Percentiles rank a stretch among this genome's conserved stretches.
phyloP scores from a whole-genome alignment of 2,113 vertebrate genomes.

The Engraulis encrasicolus region DNA sequence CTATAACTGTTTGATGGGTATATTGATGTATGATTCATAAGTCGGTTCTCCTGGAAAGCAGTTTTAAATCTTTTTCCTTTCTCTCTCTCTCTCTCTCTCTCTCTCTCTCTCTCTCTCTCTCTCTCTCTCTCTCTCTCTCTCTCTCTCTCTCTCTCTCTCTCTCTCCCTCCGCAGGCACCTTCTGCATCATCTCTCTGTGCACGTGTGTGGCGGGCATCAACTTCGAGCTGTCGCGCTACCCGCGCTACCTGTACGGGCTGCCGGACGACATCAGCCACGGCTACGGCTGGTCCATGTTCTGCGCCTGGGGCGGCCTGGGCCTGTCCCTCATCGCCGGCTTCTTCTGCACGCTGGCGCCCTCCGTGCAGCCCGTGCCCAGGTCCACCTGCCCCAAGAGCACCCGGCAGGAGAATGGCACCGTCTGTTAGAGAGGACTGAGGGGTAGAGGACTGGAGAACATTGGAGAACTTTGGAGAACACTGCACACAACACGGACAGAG shows the following conservation, averaged over 20 bases:
- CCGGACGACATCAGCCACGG: conserved; percentile 96
- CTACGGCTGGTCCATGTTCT: conserved; percentile 99
- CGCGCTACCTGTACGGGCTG: conserved; percentile 91
- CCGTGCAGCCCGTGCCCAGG: conserved; percentile 93
- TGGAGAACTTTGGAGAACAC: too few relatives aligned
- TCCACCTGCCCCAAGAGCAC: conserved; percentile 96
- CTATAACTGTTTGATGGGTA: too few relatives aligned
- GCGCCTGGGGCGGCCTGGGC: conserved; percentile 95
- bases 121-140: too few relatives aligned
- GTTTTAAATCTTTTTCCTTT: too few relatives aligned
- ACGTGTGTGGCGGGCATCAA: conserved; percentile 97
- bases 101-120: not conserved
- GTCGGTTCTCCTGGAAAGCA: too few relatives aligned
- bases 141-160: not conserved
- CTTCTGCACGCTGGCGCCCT: conserved; percentile 98
- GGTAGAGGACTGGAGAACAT: too few relatives aligned
- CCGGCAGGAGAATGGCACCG: conserved; percentile 94
- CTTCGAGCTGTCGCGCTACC: conserved; percentile 96
- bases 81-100: too few relatives aligned
- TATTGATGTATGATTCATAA: too few relatives aligned
- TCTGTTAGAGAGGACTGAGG: conserved; percentile 90
- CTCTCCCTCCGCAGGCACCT: conserved; percentile 81
- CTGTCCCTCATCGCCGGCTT: conserved; percentile 95
- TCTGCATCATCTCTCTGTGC: conserved; percentile 98
- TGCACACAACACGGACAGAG: not conserved